These are phyloP conservation scores for Mohoua ochrocephala DNA, from an alignment of 2,113 vertebrate species.

Conservation along the genomic window DNA sequence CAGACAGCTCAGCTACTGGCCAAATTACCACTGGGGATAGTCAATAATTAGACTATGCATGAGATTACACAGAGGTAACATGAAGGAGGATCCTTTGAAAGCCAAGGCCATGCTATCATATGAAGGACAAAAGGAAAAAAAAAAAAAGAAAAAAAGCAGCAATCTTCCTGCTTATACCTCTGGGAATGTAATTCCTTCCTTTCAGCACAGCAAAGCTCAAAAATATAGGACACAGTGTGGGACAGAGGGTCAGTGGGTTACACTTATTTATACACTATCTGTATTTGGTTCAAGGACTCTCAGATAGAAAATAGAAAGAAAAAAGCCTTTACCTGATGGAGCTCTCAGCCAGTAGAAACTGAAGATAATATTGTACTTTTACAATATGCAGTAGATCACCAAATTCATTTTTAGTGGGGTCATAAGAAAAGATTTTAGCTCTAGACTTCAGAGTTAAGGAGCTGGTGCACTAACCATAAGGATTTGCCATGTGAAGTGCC, in stretches of 20 bases:
- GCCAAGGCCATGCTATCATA: background rate
- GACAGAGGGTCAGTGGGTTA: slow-evolving; percentile 55
- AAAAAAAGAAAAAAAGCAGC: background rate
- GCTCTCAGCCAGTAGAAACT: background rate
- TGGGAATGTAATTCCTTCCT: background rate
- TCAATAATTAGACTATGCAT: slow-evolving; percentile 33
- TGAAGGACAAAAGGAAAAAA: background rate
- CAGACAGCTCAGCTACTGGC: background rate
- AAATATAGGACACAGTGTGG: slow-evolving; percentile 47
- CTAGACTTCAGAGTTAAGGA: background rate
- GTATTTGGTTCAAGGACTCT: slow-evolving; percentile 58
- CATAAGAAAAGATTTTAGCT: slow-evolving; percentile 20
- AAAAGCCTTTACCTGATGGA: background rate
- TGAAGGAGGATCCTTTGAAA: slow-evolving; percentile 11
- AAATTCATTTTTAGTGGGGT: slow-evolving; percentile 40
- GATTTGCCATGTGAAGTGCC: background rate
- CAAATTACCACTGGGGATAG: background rate
- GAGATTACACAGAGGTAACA: background rate
- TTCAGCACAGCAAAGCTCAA: slow-evolving; percentile 7
- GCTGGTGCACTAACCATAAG: background rate
- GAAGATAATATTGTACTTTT: slow-evolving; percentile 27
- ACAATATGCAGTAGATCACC: slow-evolving; percentile 5
- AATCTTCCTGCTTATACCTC: background rate
- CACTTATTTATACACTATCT: slow-evolving; percentile 38
- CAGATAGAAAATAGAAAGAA: background rate